Base-by-base conservation (phyloP, 2,888 invertebrate species). In the Biston betularia region DNA sequence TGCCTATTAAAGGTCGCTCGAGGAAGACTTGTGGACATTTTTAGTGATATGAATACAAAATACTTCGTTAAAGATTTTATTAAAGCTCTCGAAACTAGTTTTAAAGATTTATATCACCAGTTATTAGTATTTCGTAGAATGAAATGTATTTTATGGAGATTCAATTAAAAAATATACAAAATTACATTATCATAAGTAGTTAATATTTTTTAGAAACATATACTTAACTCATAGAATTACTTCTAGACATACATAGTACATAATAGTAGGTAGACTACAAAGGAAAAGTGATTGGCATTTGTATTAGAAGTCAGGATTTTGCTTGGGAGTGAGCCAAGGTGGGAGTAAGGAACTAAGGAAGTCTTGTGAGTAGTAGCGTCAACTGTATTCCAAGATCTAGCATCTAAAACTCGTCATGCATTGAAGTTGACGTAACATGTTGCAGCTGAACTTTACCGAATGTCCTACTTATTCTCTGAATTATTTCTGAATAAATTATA, bases 361-460 rank as follows among this genome's bases (percentile, higher is more conserved):
- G 38, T 6, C 38, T 38, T 0, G 38, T 8, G 38, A 38, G 9
- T 38, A 38, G 38, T 8, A 38, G 8, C 38, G 38, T 38, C 38
- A 38, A 38, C 38, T 38, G 9, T 9, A 9, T 38, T 38, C 38
- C 38, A 38, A 6, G 44, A 44, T 44, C 44, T 44, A 38, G 38
- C 38, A 12, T 44, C 44, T 1, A 44, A 24, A 0, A n/a, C n/a
- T 44, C 44, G 24, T 24, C 6, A 14, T 46, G 0, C 24, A 48
- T 0, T 45, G 45, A 14, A 24, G 48, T 48, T 24, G 24, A 48
- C 48, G 48, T 24, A 48, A 48, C 24, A 48, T 8, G 35, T 61
- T 65, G 64, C 63, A 48, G 46, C 45, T 71, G 71, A 73, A 72
- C 72, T 68, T 69, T 74, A 48, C 63, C 54, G 62, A 63, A 42